These are phyloP conservation scores for Ormyrus pomaceus DNA, from an alignment of 2,888 invertebrate genomes.

Conservation along the genomic window DNA sequence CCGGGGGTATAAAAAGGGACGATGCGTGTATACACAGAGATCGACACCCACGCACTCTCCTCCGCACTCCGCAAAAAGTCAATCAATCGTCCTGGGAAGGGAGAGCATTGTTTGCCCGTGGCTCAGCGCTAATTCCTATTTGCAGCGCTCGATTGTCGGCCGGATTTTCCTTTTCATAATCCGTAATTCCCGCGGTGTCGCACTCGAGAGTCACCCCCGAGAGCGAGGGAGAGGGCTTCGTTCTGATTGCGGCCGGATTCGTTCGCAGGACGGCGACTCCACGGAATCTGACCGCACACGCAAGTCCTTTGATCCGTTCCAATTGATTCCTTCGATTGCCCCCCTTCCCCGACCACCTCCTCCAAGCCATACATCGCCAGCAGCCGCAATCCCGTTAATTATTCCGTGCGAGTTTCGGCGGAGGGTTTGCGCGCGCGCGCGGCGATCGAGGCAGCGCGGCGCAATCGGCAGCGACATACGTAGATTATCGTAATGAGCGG, in stretches of 20 bases:
- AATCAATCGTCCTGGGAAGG: conserved; percentile 67
- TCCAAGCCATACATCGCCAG: not conserved
- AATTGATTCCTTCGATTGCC: conserved; percentile 61
- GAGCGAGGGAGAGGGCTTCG: not conserved
- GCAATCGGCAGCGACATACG: conserved; percentile 29
- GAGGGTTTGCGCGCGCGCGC: not conserved
- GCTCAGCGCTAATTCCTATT: conserved; percentile 73
- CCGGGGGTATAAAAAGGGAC: conserved; percentile 34
- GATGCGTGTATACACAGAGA: not conserved
- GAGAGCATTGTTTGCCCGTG: conserved; percentile 71
- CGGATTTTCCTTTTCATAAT: conserved; percentile 71
- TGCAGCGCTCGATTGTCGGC: conserved; percentile 70
- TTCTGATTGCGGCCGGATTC: conserved; percentile 59
- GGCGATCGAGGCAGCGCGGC: not conserved
- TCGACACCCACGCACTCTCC: too few relatives aligned
- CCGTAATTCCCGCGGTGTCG: conserved; percentile 57
- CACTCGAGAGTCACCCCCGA: conserved; percentile 38
- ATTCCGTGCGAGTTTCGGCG: conserved; percentile 40
- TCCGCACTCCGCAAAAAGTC: conserved; percentile 66
- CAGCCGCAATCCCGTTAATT: conserved; percentile 50
- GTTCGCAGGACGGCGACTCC: conserved; percentile 55
- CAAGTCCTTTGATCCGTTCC: conserved; percentile 61
- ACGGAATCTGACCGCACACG: conserved; percentile 57
- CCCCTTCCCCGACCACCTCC: not conserved
- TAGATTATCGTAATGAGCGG: conserved; percentile 49